Evolutionary conservation across 2,113 vertebrate genomes (phyloP).

Genomic region (Nerophis lumbriciformis): DNA sequence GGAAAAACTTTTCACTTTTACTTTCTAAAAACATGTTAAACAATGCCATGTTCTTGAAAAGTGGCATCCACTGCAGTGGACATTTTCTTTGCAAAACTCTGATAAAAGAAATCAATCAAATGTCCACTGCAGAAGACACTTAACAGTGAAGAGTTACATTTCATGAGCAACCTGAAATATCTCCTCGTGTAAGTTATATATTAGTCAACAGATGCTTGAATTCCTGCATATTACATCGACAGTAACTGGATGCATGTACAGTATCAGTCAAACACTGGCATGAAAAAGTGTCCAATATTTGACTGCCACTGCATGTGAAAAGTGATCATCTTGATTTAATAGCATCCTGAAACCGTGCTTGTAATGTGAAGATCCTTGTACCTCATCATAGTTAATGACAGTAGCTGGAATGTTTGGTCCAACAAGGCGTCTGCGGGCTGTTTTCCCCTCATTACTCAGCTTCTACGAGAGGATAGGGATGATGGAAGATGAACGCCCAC

Average conservation of each 20-base stretch:
- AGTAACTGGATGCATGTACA: not conserved
- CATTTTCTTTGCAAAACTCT: not conserved
- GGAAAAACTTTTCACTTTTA: not conserved
- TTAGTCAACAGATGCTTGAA: conserved; percentile 41
- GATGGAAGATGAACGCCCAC: conserved; percentile 57
- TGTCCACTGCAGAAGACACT: too few species aligned
- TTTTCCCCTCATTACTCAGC: conserved; percentile 67
- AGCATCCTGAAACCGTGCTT: not conserved
- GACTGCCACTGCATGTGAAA: not conserved
- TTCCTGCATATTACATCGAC: conserved; percentile 11
- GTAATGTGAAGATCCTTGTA: conserved; percentile 51
- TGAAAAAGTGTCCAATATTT: not conserved
- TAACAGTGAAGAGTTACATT: not conserved
- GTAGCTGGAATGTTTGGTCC: conserved; percentile 72
- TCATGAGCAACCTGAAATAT: not conserved
- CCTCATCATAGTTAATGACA: conserved; percentile 76
- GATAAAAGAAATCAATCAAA: too few species aligned
- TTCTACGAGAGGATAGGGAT: conserved; percentile 67
- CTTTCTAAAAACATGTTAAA: not conserved
- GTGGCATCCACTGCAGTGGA: not conserved
- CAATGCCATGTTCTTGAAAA: not conserved
- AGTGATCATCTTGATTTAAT: not conserved
- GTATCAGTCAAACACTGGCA: not conserved
- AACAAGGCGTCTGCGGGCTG: conserved; percentile 63
- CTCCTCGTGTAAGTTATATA: conserved; percentile 37